Percentiles rank a stretch among this genome's conserved stretches.
Conservation (phyloP, 2,797 vertebrate species). For the Crenuchus spilurus region DNA sequence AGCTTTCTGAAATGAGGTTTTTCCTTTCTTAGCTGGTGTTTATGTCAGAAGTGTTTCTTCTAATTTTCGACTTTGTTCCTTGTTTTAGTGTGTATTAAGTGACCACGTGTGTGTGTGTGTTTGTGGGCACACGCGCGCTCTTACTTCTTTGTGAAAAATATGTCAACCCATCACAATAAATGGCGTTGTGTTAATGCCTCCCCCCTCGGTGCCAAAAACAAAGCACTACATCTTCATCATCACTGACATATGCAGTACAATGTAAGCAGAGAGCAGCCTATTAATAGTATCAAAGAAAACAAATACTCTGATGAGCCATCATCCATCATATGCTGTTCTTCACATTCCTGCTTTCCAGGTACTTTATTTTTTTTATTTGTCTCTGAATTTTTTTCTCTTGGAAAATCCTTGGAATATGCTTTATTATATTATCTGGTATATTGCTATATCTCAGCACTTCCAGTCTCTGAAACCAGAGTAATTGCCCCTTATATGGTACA, state of each 20-base stretch:
- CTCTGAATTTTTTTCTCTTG: neutral
- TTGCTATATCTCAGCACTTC: neutral
- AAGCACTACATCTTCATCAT: conserved; percentile 36
- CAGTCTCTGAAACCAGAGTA: neutral
- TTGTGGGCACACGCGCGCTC: neutral
- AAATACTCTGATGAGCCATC: neutral
- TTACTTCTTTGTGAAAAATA: neutral
- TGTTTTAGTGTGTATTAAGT: neutral
- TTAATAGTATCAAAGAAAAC: conserved; percentile 29
- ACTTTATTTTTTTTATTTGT: neutral
- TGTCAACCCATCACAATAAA: conserved; percentile 11
- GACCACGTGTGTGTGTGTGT: neutral
- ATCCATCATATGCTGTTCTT: conserved; percentile 12
- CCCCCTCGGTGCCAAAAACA: conserved; percentile 7
- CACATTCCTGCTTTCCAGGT: neutral
- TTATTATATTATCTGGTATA: neutral
- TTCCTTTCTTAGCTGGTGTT: too few relatives aligned
- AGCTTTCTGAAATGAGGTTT: too few relatives aligned
- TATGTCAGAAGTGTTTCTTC: neutral
- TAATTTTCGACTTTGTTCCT: neutral
- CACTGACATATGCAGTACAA: conserved; percentile 4
- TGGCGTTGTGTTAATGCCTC: conserved; percentile 15
- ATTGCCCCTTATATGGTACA: neutral
- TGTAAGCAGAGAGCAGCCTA: conserved; percentile 12
- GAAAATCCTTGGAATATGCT: neutral